A percentile compares a stretch with the other conserved stretches of the same genome.
Evolutionary conservation across 2,888 invertebrate genomes (phyloP).

Genomic region (Dimorphilus gyrociliatus): DNA sequence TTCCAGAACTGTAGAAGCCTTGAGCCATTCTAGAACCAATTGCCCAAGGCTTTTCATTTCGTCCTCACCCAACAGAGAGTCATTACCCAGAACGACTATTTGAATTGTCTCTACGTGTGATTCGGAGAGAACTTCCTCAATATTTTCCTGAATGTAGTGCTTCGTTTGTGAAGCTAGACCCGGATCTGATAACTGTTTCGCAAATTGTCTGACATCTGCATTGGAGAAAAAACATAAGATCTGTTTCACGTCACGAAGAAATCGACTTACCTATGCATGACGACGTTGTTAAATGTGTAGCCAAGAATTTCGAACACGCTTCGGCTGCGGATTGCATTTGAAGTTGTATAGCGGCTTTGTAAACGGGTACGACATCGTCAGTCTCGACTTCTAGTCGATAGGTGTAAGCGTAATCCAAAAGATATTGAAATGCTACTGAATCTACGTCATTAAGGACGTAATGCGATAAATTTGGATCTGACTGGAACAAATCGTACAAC

Average conservation of each 20-base stretch:
- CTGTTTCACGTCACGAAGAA: too few relatives aligned
- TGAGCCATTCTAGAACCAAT: too few relatives aligned
- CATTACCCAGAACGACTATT: slow-evolving; percentile 56
- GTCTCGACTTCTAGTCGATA: slow-evolving; percentile 43
- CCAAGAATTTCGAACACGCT: slow-evolving; percentile 54
- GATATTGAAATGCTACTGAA: too few relatives aligned
- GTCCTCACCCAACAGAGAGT: background rate
- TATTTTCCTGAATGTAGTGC: slow-evolving; percentile 52
- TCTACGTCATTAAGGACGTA: too few relatives aligned
- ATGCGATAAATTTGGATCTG: too few relatives aligned
- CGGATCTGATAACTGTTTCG: slow-evolving; percentile 41
- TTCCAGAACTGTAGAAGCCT: too few relatives aligned
- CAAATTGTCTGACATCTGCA: slow-evolving; percentile 42
- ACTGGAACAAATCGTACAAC: too few relatives aligned
- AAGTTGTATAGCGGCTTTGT: slow-evolving; percentile 59
- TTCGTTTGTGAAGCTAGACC: slow-evolving; percentile 51
- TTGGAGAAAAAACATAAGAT: too few relatives aligned
- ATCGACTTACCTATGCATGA: slow-evolving; percentile 39
- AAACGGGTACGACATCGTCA: slow-evolving; percentile 54
- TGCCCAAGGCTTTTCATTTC: too few relatives aligned
- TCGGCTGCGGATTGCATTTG: slow-evolving; percentile 57
- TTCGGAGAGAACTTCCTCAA: slow-evolving; percentile 51
- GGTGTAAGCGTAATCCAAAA: too few relatives aligned
- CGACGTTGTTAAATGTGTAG: slow-evolving; percentile 46
- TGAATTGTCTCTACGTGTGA: too few relatives aligned